Evolutionary conservation across 2,888 invertebrate genomes (phyloP).

Genomic region (Pycnomerus fuliginosus): DNA sequence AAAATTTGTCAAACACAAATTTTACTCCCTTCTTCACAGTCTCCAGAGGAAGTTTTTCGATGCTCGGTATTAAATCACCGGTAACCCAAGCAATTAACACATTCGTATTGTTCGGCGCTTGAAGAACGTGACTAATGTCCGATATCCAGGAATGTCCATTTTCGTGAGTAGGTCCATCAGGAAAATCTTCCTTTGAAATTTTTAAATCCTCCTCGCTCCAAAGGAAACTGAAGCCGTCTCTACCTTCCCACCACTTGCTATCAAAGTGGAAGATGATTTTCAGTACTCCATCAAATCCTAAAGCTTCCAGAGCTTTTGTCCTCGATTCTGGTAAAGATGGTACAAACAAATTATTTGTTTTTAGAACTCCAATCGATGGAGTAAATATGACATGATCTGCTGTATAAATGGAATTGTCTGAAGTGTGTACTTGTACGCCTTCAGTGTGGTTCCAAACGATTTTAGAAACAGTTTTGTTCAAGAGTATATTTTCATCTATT

Average conservation of each 20-base stretch:
- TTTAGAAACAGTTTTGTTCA: constrained; percentile 31
- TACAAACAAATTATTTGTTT: constrained; percentile 31
- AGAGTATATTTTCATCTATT: constrained; percentile 34
- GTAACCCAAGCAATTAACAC: constrained; percentile 67
- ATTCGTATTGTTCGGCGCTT: constrained; percentile 53
- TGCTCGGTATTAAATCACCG: constrained; percentile 61
- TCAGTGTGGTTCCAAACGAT: constrained; percentile 22
- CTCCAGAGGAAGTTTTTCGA: constrained; percentile 60
- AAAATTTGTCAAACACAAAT: constrained; percentile 56
- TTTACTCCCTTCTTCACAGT: constrained; percentile 56
- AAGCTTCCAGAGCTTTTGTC: constrained; percentile 30
- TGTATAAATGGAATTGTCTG: constrained; percentile 53
- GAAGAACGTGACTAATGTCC: constrained; percentile 10
- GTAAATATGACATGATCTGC: constrained; percentile 67
- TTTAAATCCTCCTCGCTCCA: constrained; percentile 33
- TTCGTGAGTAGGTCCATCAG: constrained; percentile 32
- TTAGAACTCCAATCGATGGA: constrained; percentile 37
- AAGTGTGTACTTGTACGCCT: constrained; percentile 34
- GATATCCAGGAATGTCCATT: constrained; percentile 28
- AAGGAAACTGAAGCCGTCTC: constrained; percentile 21
- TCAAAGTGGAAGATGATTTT: constrained; percentile 33
- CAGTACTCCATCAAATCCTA: constrained; percentile 33
- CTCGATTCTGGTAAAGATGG: constrained; percentile 31
- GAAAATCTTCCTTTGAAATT: constrained; percentile 34
- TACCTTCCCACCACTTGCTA: constrained; percentile 32